Evolutionary conservation across 2,797 vertebrate species (phyloP), one percentile per base, ranked within the genome.

Genomic region (Gallirallus australis): DNA sequence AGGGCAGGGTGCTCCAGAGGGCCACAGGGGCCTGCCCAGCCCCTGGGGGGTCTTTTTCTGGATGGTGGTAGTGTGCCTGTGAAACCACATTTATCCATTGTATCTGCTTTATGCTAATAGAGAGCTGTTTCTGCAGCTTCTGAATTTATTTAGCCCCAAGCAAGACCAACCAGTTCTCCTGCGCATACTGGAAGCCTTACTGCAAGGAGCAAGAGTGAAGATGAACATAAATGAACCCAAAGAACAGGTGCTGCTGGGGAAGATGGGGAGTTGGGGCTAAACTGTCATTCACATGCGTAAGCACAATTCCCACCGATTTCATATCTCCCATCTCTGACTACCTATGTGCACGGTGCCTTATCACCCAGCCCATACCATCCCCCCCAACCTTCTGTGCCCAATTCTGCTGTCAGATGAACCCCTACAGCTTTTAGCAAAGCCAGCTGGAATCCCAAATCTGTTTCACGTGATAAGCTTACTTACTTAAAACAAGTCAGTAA

Each of bases 71-170:
- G 12, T 1, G 1, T 35, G n/a, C 23, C 50, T 54, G 28, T 19
- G 56, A 73, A 87, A 37, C 27, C 24, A 31, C 37, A 7, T 33
- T 70, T 14, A 42, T 24, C 2, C 1, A 3, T 60, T 68, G 87
- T 68, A 13, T 82, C 68, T 88, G 30, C 54, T 76, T 83, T 59
- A 15, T 76, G 65, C 47, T 82, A 72, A 75, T 4, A 59, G 70
- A 45, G 53, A 86, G 37, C 16, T 78, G 57, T 28, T 90, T 85
- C 65, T 94, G 40, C 70, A 69, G 3, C 28, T 82, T 92, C 11
- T 37, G n/a, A 48, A 66, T 63, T 78, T 84, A 70, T 93, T 84
- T 79, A 70, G 63, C 50, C 40, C 69, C 66, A 72, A 82, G 83
- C 47, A 86, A 91, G 33, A 80, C 35, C 35, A 77, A 5, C 9